phyloP scores from a whole-genome alignment of 2,113 vertebrate species.

The Rhagologus leucostigma region DNA sequence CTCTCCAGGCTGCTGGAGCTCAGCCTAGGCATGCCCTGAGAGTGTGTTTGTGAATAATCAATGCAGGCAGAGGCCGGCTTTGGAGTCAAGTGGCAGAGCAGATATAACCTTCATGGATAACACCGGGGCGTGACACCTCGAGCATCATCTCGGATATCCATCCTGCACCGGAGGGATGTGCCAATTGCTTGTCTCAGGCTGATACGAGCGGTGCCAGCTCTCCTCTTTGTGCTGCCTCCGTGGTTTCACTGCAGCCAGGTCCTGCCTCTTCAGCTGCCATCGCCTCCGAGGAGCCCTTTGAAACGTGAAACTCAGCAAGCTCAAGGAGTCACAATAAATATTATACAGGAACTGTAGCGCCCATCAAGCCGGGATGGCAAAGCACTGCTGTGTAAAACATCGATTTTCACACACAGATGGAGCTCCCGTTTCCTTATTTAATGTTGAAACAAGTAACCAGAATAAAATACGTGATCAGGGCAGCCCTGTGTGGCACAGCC shows the following conservation, averaged over 20 bases:
- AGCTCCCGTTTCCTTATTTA: background rate
- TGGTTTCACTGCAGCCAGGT: background rate
- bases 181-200: background rate
- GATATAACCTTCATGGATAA: background rate
- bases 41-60: background rate
- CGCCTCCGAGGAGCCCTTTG: background rate
- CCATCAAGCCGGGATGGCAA: background rate
- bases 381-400: background rate
- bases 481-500: background rate
- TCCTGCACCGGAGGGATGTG: accelerated
- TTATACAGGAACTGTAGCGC: background rate
- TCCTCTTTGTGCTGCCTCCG: background rate
- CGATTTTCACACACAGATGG: slow-evolving; percentile 36
- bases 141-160: background rate
- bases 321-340: background rate
- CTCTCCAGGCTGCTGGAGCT: background rate
- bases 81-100: background rate
- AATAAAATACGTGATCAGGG: background rate
- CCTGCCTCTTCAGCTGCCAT: background rate
- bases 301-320: background rate
- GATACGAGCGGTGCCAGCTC: background rate
- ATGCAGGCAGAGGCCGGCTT: background rate
- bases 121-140: background rate
- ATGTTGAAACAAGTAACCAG: background rate
- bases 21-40: background rate